phyloP scores from a whole-genome alignment of 1,140 invertebrate species.

The Zaprionus gabonicus region DNA sequence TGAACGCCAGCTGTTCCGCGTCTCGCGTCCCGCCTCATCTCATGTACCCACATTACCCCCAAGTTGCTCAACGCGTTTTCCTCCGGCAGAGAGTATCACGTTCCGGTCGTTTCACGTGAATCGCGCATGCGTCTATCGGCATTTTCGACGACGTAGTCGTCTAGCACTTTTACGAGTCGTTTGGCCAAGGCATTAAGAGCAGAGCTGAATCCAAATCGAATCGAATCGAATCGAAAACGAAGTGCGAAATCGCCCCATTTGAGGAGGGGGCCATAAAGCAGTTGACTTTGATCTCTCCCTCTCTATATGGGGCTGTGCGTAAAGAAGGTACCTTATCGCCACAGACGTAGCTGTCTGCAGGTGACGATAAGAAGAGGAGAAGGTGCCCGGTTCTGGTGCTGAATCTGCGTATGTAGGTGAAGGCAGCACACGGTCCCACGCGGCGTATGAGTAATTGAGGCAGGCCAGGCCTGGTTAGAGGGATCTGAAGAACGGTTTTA shows the following conservation, averaged over 20 bases:
- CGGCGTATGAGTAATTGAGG: constrained; percentile 56
- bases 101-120: constrained; percentile 67
- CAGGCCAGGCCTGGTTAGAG: background rate
- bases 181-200: constrained; percentile 18
- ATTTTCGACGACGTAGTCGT: constrained; percentile 20
- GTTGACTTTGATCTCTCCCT: constrained; percentile 29
- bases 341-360: constrained; percentile 44
- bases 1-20: constrained; percentile 13
- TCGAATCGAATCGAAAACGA: background rate
- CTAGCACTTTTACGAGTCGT: constrained; percentile 61
- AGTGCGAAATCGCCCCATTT: background rate
- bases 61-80: background rate
- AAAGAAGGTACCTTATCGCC: background rate
- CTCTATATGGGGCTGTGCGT: constrained; percentile 4
- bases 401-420: constrained; percentile 56
- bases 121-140: constrained; percentile 61
- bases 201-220: constrained; percentile 3
- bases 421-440: constrained; percentile 32
- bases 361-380: constrained; percentile 31
- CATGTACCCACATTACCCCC: background rate
- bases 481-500: constrained; percentile 17
- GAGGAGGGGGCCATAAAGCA: constrained; percentile 19
- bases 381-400: background rate
- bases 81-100: background rate
- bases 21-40: background rate